These are phyloP conservation scores for Hippocampus barbouri DNA, from an alignment of 2,113 vertebrate genomes.

Conservation along the genomic window DNA sequence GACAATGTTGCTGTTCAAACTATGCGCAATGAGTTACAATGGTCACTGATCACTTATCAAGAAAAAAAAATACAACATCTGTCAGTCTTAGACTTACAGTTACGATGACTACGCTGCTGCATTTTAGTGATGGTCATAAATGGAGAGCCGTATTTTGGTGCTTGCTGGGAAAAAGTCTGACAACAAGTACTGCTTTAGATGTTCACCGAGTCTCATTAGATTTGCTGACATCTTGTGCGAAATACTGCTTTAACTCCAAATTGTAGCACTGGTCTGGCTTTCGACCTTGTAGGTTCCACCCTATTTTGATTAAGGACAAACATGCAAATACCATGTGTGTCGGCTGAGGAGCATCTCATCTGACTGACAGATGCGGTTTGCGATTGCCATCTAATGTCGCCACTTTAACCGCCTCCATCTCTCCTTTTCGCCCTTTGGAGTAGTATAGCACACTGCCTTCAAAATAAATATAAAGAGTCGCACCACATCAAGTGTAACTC, in stretches of 20 bases:
- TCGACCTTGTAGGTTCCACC: not conserved
- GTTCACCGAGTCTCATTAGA: not conserved
- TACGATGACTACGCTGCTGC: no score
- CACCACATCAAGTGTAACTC: constrained; percentile 55
- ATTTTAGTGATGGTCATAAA: no score
- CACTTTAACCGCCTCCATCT: constrained; percentile 42
- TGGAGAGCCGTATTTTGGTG: no score
- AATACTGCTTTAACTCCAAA: not conserved
- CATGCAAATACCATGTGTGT: not conserved
- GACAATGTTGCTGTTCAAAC: no score
- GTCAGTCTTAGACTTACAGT: no score
- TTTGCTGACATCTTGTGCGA: not conserved
- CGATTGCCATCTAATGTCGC: constrained; percentile 53
- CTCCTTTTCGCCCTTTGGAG: constrained; percentile 50
- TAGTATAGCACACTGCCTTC: constrained; percentile 55
- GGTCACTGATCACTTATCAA: no score
- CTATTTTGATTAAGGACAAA: not conserved
- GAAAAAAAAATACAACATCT: no score
- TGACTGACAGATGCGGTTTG: constrained; percentile 51
- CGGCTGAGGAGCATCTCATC: constrained; percentile 6
- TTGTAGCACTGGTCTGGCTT: not conserved
- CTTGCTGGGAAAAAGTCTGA: not conserved
- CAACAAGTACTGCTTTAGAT: not conserved
- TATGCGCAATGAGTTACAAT: no score
- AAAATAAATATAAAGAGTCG: constrained; percentile 69